Percentiles rank a stretch among this genome's conserved stretches.
These are phyloP conservation scores for Tricholaema leucomelas DNA, from an alignment of 2,113 vertebrate genomes.

Conservation along the genomic window DNA sequence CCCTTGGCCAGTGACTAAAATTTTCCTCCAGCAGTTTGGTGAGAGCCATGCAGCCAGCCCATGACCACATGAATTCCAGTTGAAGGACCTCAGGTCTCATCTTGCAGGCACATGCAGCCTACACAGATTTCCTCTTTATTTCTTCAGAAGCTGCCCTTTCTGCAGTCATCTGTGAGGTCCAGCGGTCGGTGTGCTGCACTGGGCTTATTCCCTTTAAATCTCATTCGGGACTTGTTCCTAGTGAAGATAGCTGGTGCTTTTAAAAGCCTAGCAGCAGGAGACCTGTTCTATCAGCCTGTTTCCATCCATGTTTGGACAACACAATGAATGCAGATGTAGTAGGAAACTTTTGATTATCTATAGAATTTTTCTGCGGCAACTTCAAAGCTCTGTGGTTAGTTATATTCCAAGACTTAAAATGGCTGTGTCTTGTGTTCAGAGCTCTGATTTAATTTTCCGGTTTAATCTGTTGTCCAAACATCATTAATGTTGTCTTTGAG, in stretches of 20 bases:
- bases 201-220: conserved; percentile 1
- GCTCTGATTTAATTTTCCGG: conserved; percentile 45
- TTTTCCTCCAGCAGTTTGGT: neutral
- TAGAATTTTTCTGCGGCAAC: conserved; percentile 28
- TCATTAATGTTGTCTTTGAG: conserved; percentile 48
- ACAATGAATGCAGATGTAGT: conserved; percentile 53
- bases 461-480: conserved; percentile 50
- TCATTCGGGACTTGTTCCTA: neutral
- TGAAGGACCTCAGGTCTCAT: neutral
- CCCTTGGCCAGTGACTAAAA: neutral
- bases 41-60: neutral
- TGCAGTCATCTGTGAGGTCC: neutral
- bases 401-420: conserved; percentile 19
- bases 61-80: fast-evolving
- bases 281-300: conserved; percentile 3
- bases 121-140: neutral
- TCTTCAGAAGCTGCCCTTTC: neutral
- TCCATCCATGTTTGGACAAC: conserved; percentile 45
- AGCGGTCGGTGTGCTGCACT: neutral
- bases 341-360: conserved; percentile 60
- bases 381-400: conserved; percentile 59
- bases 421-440: neutral
- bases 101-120: neutral
- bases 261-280: conserved; percentile 9
- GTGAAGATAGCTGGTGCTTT: neutral